These are phyloP conservation scores for Drosophila novamexicana DNA, from an alignment of 1,140 invertebrate genomes.

Conservation along the genomic window DNA sequence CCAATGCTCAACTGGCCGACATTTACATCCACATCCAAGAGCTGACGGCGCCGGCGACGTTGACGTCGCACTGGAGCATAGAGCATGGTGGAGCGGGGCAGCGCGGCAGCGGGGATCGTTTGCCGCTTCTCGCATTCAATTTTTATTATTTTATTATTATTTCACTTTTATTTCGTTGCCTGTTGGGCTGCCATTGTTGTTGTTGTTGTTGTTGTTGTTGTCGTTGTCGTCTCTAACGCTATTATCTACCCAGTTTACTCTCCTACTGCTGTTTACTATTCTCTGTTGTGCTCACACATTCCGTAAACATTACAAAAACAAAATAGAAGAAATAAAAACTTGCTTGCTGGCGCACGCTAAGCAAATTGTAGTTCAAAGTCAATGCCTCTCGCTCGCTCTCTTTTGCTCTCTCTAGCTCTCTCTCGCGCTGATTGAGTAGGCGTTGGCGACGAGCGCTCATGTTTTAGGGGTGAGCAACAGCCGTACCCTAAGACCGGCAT, in stretches of 20 bases:
- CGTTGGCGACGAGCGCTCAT: constrained; percentile 17
- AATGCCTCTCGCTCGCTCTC: constrained; percentile 47
- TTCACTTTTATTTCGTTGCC: constrained; percentile 58
- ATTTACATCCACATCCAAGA: constrained; percentile 69
- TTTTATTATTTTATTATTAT: constrained; percentile 39
- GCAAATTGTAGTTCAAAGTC: constrained; percentile 69
- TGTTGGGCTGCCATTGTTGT: constrained; percentile 31
- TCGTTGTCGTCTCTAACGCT: constrained; percentile 31
- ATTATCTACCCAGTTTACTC: constrained; percentile 59
- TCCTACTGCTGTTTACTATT: constrained; percentile 54
- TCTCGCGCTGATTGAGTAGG: constrained; percentile 24
- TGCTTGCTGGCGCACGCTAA: constrained; percentile 11
- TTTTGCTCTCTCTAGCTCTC: background rate
- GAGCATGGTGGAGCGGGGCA: background rate
- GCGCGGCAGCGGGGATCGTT: constrained; percentile 16
- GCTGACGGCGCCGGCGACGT: constrained; percentile 33
- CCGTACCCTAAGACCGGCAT: constrained; percentile 29
- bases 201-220: constrained; percentile 28
- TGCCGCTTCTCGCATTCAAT: constrained; percentile 44
- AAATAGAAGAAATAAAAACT: constrained; percentile 15
- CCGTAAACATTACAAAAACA: constrained; percentile 74
- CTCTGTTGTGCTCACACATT: constrained; percentile 79
- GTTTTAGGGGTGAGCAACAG: constrained; percentile 36
- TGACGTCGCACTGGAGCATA: constrained; percentile 18
- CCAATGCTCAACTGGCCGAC: constrained; percentile 63